Base-by-base conservation (phyloP, 2,113 vertebrate species). In the Rhinopomastus cyanomelas region DNA sequence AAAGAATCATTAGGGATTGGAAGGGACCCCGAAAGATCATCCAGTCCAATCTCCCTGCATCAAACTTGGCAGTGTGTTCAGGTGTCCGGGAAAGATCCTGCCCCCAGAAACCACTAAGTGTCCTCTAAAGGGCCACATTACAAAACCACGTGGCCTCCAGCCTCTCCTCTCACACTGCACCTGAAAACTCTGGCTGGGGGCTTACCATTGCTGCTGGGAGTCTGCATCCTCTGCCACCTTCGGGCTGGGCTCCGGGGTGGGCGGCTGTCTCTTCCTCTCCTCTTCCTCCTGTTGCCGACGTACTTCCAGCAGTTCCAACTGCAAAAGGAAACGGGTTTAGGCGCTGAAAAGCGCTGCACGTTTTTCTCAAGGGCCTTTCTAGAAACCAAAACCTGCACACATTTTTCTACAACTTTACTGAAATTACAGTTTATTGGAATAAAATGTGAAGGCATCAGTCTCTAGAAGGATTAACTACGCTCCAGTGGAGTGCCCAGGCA, bases 221-320 rank as follows among this genome's bases (percentile, higher is more conserved):
- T 98, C 97, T 1, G 93, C 57, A 34, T 98, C 98, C 76, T 98
- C 97, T 25, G 97, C 96, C 66, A 94, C 95, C 56, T 97, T 98
- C 2, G 96, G 93, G 81, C 97, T 95, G 1, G 97, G 97, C 84
- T 98, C 98, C 0, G 98, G 98, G 20, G 98, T 96, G 5, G 98
- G 98, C 0, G 98, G 98, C 90, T 97, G 98, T 88, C 98, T 98
- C 96, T 98, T 98, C 89, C 98, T 94, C 95, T 99, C 99, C 86
- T 99, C 98, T 60, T 99, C 98, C 96, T 99, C 99, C 92, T 99
- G 99, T 89, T 97, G 98, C 96, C 98, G 97, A 96, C 99, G 98
- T 93, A 99, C 98, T 97, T 99, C 99, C 98, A 99, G 94, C 95
- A 99, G 96, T 91, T 99, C 99, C 98, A 98, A 80, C 98, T 98